phyloP scores from a whole-genome alignment of 2,888 invertebrate genomes.

The Andrena chrysosceles region DNA sequence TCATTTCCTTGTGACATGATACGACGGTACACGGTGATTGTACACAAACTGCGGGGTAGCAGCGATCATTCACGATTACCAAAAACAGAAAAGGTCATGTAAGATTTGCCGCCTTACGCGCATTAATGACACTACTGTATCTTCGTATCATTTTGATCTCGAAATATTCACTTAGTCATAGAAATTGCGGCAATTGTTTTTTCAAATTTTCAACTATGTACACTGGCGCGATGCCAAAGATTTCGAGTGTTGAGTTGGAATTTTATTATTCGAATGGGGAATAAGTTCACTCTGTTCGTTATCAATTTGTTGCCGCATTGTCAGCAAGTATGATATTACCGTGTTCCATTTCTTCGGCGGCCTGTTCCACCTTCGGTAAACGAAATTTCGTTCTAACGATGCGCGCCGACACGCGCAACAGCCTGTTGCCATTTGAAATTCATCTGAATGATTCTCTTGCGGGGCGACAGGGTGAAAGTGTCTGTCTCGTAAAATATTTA shows the following conservation, averaged over 20 bases:
- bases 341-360: slow-evolving; percentile 10
- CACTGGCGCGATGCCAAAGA: neutral
- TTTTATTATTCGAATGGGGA: neutral
- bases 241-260: neutral
- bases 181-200: too few relatives aligned
- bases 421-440: too few relatives aligned
- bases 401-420: neutral
- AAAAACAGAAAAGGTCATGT: neutral
- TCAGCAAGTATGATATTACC: slow-evolving; percentile 36
- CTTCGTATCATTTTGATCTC: neutral
- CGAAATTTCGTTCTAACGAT: neutral
- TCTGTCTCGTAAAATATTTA: neutral
- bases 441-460: too few relatives aligned
- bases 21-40: slow-evolving; percentile 16
- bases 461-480: neutral
- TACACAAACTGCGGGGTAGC: neutral
- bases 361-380: neutral
- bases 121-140: neutral
- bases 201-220: neutral
- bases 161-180: neutral
- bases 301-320: slow-evolving; percentile 25
- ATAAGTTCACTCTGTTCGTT: slow-evolving; percentile 12
- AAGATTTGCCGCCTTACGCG: neutral
- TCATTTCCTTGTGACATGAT: slow-evolving; percentile 35
- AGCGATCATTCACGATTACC: neutral